Evolutionary conservation across 2,888 invertebrate species (phyloP), one percentile per base, ranked within the genome.

Genomic region (Rhimphoctona megacephalus): DNA sequence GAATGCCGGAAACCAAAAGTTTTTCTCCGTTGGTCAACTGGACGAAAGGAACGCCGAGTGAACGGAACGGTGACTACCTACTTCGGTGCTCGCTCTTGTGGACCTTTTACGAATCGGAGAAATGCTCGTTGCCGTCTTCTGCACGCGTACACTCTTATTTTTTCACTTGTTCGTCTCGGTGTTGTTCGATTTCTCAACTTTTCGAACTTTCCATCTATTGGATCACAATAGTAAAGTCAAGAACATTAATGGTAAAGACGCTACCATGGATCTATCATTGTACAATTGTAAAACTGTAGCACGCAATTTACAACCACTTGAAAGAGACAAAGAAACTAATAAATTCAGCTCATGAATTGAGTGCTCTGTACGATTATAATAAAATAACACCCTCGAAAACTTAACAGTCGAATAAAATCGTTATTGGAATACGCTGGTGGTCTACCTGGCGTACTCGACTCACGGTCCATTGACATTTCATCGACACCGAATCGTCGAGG

Each of bases 1-100:
- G 39, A 22, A 80, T 49, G 70, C 80, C 86, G 86, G 81, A 86
- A 86, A 81, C 84, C 78, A 81, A 69, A 84, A 84, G 84, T 84
- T 86, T 81, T 77, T 81, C 81, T 46, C 70, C 70, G 70, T 85
- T 76, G 82, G 76, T 70, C 79, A 76, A 76, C 82, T 43, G 61
- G 81, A 74, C 81, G 79, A 78, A 82, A 74, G 85, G 67, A 85
- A 76, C 43, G 74, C 81, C 73, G 74, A 81, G 79, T 76, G 79
- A 76, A 67, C 82, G 79, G 79, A 76, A 70, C 66, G 80, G 72
- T 85, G 82, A 80, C 81, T 57, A 19, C 39, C 64, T 82, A 64
- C 79, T 74, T 83, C 57, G 73, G 14, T 46, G 36, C 19, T 61
- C 36, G 43, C 84, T 74, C 64, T 73, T 61, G 57, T 39, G 66